These are phyloP conservation scores for Eurois occulta DNA, from an alignment of 2,888 invertebrate genomes.

Conservation along the genomic window DNA sequence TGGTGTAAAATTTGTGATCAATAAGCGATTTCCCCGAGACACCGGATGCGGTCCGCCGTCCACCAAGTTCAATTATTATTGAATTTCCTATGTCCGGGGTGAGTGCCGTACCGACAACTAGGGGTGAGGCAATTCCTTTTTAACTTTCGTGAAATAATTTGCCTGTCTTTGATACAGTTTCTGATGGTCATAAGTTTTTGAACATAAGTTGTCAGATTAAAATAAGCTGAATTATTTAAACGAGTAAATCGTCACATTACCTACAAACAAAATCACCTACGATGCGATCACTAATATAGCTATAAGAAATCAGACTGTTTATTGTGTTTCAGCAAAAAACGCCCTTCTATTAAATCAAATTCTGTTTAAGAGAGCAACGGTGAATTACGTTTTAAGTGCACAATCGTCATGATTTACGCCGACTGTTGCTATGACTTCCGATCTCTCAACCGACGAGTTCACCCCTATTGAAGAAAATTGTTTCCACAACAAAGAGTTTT, in stretches of 20 bases:
- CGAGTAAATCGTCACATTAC: neutral
- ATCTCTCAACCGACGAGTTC: conserved; percentile 49
- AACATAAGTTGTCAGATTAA: neutral
- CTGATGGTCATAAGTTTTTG: conserved; percentile 8
- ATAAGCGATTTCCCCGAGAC: conserved; percentile 85
- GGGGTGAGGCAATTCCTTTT: conserved; percentile 69
- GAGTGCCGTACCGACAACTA: conserved; percentile 59
- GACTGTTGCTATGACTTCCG: conserved; percentile 63
- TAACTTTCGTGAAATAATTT: conserved; percentile 59
- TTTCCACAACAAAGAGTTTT: conserved; percentile 76
- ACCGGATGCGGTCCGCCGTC: conserved; percentile 85
- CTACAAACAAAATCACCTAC: neutral
- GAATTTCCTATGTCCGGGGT: conserved; percentile 83
- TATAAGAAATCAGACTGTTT: neutral
- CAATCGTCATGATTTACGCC: conserved; percentile 66
- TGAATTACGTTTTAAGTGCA: conserved; percentile 60
- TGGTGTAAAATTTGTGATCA: conserved; percentile 80
- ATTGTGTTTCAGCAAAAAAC: conserved; percentile 7
- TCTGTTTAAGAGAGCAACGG: conserved; percentile 46
- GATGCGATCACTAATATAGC: neutral
- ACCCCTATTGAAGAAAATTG: conserved; percentile 72
- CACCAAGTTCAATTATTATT: conserved; percentile 87
- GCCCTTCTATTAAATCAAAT: conserved; percentile 26
- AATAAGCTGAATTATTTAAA: neutral
- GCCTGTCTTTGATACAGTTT: conserved; percentile 33